Evolutionary conservation across 37 sponge, comb jelly and placozoan species (phyloP), one percentile per base, ranked within the genome.

Genomic region (Chondrilla cf. caribensis): DNA sequence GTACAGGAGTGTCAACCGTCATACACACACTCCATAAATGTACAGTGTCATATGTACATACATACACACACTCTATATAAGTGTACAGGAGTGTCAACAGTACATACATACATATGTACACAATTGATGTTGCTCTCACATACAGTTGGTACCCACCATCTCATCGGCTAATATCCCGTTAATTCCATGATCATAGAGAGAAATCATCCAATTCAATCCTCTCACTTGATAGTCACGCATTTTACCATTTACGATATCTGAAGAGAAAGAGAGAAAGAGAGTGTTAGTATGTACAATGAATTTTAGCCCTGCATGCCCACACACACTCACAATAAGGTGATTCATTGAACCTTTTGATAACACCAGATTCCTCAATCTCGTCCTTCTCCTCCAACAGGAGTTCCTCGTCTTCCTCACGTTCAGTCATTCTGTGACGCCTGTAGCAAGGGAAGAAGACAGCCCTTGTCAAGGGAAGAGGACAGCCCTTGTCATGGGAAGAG

Each of bases 101-200:
- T 19, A 11, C 57, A 54, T 22, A 62, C 64, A 62, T 26, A 4
- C 68, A 67, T 33, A 67, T 33, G 35, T 17, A 67, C 68, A 67
- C 68, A 67, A 26, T 11, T 64, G 66, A 31, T 64, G 6, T 7
- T 64, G 66, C 15, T 14, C 77, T 25, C 47, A 11, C 77, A 39
- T 37, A 35, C 77, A 35, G 25, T n/a, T 26, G 25, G 36, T 18
- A 57, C 70, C 58, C 58, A 96, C 97, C 98, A 98, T 98, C 83
- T 98, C 98, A 87, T 98, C 98, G 38, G 98, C 98, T 28, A 98
- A 85, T 73, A 98, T 98, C 29, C 98, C 98, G 67, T 98, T 98
- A 70, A 98, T 91, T 0, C 96, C 93, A 81, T 95, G 93, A 84
- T 98, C 99, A 84, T 92, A 96, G 38, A 98, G 85, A 7, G 96